Percentiles rank a stretch among this genome's conserved stretches.
Evolutionary conservation across 2,888 invertebrate species (phyloP).

Genomic region (Catocala nupta): DNA sequence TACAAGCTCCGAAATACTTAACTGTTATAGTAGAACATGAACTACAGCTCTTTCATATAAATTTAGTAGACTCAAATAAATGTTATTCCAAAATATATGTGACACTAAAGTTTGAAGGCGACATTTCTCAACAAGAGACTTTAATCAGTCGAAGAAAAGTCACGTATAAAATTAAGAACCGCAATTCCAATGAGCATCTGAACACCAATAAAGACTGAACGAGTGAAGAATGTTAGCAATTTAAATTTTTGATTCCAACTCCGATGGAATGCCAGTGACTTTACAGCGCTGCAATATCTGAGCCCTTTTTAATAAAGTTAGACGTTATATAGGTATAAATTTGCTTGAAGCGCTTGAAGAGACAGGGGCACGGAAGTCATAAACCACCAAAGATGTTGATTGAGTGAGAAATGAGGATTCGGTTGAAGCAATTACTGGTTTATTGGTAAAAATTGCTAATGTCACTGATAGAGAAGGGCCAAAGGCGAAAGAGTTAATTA

Average conservation of each 20-base stretch:
- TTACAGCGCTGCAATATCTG: constrained; percentile 70
- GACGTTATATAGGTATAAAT: constrained; percentile 62
- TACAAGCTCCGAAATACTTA: too few species aligned
- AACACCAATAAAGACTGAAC: constrained; percentile 71
- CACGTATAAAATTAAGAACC: constrained; percentile 54
- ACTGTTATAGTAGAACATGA: too few species aligned
- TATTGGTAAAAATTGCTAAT: constrained; percentile 79
- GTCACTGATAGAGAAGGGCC: constrained; percentile 49
- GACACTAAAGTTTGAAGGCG: background rate
- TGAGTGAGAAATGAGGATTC: constrained; percentile 70
- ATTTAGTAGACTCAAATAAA: background rate
- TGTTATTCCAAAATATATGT: background rate
- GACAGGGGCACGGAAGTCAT: constrained; percentile 63
- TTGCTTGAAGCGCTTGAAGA: constrained; percentile 61
- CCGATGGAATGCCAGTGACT: constrained; percentile 60
- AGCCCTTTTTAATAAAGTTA: constrained; percentile 70
- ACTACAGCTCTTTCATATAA: too few species aligned
- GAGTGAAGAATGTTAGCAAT: constrained; percentile 76
- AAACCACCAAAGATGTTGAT: constrained; percentile 70
- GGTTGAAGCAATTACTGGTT: constrained; percentile 63
- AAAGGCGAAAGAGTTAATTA: constrained; percentile 62
- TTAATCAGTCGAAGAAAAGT: constrained; percentile 50
- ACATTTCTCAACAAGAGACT: constrained; percentile 32
- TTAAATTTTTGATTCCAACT: constrained; percentile 81
- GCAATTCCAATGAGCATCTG: constrained; percentile 57